A percentile compares a stretch with the other conserved stretches of the same genome.
These are phyloP conservation scores for Dicrostonyx torquatus DNA, from an alignment of 2,797 vertebrate genomes.

Conservation along the genomic window DNA sequence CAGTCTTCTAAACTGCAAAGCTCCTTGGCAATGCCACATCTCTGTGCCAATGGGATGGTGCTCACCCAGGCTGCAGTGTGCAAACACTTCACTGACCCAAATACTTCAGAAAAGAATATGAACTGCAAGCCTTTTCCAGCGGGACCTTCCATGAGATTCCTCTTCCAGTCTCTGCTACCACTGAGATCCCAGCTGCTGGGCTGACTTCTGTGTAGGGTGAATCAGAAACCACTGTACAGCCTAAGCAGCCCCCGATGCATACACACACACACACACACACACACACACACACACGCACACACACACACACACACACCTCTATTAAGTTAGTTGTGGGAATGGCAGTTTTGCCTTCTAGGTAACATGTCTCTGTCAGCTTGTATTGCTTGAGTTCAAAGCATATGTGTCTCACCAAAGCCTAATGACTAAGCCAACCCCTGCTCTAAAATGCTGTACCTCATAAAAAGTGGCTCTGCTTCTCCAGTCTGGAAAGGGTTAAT, in stretches of 20 bases:
- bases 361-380: not conserved
- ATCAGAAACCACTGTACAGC: not conserved
- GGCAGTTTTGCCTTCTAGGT: not conserved
- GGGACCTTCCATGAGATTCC: not conserved
- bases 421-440: not conserved
- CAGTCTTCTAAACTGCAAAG: not conserved
- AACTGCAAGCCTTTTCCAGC: not conserved
- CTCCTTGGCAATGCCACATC: not conserved
- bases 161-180: not conserved
- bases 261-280: not conserved
- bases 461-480: not conserved
- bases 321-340: too few relatives aligned
- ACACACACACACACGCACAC: not conserved
- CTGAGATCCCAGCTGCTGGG: not conserved
- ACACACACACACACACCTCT: not conserved
- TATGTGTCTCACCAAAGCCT: not conserved
- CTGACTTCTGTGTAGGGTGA: not conserved
- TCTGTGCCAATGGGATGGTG: not conserved
- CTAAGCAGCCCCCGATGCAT: not conserved
- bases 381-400: not conserved
- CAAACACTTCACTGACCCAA: not conserved
- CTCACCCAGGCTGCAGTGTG: not conserved
- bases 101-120: not conserved
- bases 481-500: not conserved
- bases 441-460: not conserved